These are phyloP conservation scores for Plebejus anna DNA, from an alignment of 2,888 invertebrate genomes.

Conservation along the genomic window DNA sequence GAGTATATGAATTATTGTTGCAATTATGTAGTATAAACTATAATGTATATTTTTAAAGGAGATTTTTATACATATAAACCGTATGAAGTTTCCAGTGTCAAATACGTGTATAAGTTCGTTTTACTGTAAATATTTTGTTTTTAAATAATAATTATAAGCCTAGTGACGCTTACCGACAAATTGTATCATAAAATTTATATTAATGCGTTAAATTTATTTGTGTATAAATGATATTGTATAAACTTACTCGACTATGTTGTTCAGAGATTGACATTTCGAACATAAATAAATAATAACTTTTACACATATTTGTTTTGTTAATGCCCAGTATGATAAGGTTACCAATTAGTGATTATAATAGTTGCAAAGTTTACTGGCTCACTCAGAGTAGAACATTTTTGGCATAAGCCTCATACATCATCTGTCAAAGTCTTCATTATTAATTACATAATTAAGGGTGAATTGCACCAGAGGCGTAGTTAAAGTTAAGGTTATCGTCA, in stretches of 20 bases:
- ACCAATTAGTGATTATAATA: background rate
- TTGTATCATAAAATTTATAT: constrained; percentile 74
- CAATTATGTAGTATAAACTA: constrained; percentile 48
- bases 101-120: constrained; percentile 49
- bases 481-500: too few relatives aligned
- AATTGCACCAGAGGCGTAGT: too few relatives aligned
- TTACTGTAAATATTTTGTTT: constrained; percentile 64
- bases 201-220: constrained; percentile 72
- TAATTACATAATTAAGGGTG: too few relatives aligned
- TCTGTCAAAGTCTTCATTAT: too few relatives aligned
- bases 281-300: constrained; percentile 74
- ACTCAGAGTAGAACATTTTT: too few relatives aligned
- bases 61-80: constrained; percentile 66
- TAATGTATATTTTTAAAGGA: constrained; percentile 71
- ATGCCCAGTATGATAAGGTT: background rate
- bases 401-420: too few relatives aligned
- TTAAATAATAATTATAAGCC: constrained; percentile 73
- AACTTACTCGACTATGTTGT: constrained; percentile 71
- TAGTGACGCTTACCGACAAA: constrained; percentile 66
- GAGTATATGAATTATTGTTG: constrained; percentile 65
- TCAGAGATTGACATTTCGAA: constrained; percentile 74
- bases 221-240: constrained; percentile 77
- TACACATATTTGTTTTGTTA: constrained; percentile 53
- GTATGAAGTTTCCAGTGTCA: constrained; percentile 63
- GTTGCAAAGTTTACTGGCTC: background rate